Evolutionary conservation across 2,888 invertebrate species (phyloP).

Genomic region (Caenorhabditis plicata): DNA sequence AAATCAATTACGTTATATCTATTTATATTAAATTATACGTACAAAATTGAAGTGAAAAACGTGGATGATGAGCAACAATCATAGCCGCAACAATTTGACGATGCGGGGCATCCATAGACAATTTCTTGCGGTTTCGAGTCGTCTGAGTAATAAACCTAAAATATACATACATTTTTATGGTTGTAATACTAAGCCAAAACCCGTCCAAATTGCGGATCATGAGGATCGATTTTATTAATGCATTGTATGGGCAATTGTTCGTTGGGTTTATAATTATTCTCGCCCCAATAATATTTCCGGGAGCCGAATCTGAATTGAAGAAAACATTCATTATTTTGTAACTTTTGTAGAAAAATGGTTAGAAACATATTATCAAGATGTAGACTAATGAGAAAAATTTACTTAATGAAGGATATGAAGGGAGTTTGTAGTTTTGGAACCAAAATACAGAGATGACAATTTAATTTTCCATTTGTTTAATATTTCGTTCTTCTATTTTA

Average conservation of each 20-base stretch:
- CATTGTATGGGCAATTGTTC: conserved; percentile 35
- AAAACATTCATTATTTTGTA: not conserved
- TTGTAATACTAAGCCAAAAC: conserved; percentile 2
- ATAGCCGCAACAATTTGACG: conserved; percentile 35
- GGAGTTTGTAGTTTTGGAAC: too few relatives aligned
- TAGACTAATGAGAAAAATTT: too few relatives aligned
- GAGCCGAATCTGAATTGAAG: conserved; percentile 23
- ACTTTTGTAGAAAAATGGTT: not conserved
- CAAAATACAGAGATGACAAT: too few relatives aligned
- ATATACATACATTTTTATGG: not conserved
- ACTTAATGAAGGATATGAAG: too few relatives aligned
- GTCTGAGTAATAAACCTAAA: conserved; percentile 32
- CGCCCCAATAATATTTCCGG: conserved; percentile 37
- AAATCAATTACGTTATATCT: not conserved
- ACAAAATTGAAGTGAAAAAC: conserved; percentile 43
- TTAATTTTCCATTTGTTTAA: too few relatives aligned
- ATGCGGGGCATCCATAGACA: conserved; percentile 33
- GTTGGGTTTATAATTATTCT: conserved; percentile 15
- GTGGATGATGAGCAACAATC: conserved; percentile 36
- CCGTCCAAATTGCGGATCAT: conserved; percentile 40
- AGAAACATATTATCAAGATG: too few relatives aligned
- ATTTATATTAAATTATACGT: conserved; percentile 5
- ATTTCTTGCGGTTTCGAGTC: conserved; percentile 38
- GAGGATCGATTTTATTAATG: conserved; percentile 39
- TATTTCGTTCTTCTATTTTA: too few relatives aligned